Evolutionary conservation across 2,888 invertebrate genomes (phyloP).

Genomic region (Rhodophaea formosa): DNA sequence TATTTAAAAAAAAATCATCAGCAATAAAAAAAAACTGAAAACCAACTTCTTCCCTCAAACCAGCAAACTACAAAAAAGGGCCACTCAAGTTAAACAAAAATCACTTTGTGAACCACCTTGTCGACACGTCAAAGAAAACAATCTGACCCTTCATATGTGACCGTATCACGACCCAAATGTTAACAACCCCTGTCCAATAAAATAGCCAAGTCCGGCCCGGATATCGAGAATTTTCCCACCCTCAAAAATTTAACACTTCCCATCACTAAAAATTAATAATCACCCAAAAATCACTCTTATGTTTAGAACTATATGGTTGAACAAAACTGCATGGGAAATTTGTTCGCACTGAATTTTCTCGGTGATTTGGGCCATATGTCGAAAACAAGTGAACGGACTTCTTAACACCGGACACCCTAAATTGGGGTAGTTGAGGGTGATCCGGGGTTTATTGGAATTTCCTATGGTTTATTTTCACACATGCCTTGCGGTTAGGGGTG

Average conservation of each 20-base stretch:
- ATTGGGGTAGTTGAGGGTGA: conserved; percentile 67
- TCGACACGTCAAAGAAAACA: conserved; percentile 48
- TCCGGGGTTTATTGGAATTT: conserved; percentile 73
- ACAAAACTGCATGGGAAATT: conserved; percentile 22
- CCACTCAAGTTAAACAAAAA: background rate
- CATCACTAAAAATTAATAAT: background rate
- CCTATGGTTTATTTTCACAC: conserved; percentile 66
- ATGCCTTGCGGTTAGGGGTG: conserved; percentile 38
- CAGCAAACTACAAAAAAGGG: background rate
- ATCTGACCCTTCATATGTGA: conserved; percentile 54
- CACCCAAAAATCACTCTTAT: conserved; percentile 33
- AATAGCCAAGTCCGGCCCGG: conserved; percentile 73
- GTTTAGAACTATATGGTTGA: conserved; percentile 21
- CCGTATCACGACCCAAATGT: conserved; percentile 58
- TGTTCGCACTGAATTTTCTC: conserved; percentile 39
- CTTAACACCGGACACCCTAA: conserved; percentile 76
- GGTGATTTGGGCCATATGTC: conserved; percentile 72
- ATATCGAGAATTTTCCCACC: conserved; percentile 72
- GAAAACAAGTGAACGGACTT: conserved; percentile 71
- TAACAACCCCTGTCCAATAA: conserved; percentile 75
- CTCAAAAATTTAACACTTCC: conserved; percentile 56
- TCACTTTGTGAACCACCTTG: conserved; percentile 31
- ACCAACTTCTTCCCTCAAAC: background rate
- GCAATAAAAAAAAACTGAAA: background rate
- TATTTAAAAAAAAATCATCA: background rate